A percentile compares a stretch with the other conserved stretches of the same genome.
Evolutionary conservation across 1,140 invertebrate species (phyloP).

Genomic region (Augochlora pura): DNA sequence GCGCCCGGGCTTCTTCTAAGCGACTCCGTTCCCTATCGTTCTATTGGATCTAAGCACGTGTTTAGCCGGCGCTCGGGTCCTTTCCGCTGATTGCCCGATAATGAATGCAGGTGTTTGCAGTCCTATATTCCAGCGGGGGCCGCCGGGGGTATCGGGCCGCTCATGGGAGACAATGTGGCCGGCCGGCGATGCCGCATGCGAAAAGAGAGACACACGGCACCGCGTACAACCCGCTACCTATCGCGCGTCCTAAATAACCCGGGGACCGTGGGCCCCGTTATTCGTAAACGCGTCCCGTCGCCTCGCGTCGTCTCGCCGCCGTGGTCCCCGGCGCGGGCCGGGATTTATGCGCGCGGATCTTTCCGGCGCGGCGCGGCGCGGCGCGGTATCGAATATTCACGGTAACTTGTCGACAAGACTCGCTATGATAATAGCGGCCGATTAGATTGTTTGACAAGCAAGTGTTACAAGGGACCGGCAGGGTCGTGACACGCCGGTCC

Average conservation of each 20-base stretch:
- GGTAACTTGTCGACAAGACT: conserved; percentile 21
- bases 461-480: conserved; percentile 24
- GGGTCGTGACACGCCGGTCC: conserved; percentile 24
- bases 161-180: background rate
- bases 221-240: background rate
- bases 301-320: background rate
- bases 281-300: background rate
- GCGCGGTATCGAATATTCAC: conserved; percentile 30
- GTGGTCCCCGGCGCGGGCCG: conserved; percentile 27
- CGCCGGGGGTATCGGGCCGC: background rate
- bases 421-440: conserved; percentile 33
- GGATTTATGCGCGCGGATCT: background rate
- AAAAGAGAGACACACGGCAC: conserved; percentile 16
- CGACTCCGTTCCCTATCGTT: conserved; percentile 22
- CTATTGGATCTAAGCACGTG: conserved; percentile 47
- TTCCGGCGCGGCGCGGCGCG: background rate
- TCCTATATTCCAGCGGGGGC: conserved; percentile 12
- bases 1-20: conserved; percentile 40
- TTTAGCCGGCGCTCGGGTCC: conserved; percentile 21
- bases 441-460: conserved; percentile 45
- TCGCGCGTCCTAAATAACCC: conserved; percentile 38
- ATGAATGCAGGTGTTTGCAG: conserved; percentile 27
- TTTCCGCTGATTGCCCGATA: conserved; percentile 52
- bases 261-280: conserved; percentile 26
- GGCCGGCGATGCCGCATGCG: background rate